phyloP scores from a whole-genome alignment of 2,888 invertebrate species.

The Drepana falcataria region DNA sequence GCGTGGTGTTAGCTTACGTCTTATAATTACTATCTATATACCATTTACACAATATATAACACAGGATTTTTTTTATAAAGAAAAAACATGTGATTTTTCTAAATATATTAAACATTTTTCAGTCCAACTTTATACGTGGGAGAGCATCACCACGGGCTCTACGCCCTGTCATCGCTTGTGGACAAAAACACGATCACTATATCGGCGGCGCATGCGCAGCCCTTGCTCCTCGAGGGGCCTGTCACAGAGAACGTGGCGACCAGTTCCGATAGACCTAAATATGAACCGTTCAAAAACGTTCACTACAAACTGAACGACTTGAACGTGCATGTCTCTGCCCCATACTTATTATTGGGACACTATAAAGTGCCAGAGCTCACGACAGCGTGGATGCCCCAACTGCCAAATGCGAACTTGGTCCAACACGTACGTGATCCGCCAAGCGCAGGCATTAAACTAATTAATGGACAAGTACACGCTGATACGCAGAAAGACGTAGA shows the following conservation, averaged over 20 bases:
- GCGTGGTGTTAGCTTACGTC: no score
- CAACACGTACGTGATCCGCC: slow-evolving; percentile 36
- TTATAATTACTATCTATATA: no score
- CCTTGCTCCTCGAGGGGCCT: slow-evolving; percentile 87
- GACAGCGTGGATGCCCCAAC: slow-evolving; percentile 62
- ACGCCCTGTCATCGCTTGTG: slow-evolving; percentile 94
- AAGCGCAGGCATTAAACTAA: slow-evolving; percentile 47
- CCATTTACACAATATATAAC: no score
- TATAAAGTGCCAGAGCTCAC: slow-evolving; percentile 84
- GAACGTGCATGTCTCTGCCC: slow-evolving; percentile 62
- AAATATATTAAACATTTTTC: slow-evolving; percentile 35
- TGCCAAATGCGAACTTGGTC: slow-evolving; percentile 55
- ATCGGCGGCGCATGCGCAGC: slow-evolving; percentile 82
- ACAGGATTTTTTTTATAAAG: no score
- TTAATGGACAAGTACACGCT: slow-evolving; percentile 61
- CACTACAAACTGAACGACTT: slow-evolving; percentile 66
- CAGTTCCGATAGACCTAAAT: slow-evolving; percentile 38
- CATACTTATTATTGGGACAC: slow-evolving; percentile 80
- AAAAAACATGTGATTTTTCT: no score
- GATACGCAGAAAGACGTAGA: slow-evolving; percentile 55
- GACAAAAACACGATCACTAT: slow-evolving; percentile 94
- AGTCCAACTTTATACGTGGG: slow-evolving; percentile 96
- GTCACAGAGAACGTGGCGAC: slow-evolving; percentile 35
- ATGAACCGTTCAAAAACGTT: slow-evolving; percentile 73
- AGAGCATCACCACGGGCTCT: slow-evolving; percentile 89